Conservation (phyloP, 2,888 invertebrate species). For the Amphipyra berbera region DNA sequence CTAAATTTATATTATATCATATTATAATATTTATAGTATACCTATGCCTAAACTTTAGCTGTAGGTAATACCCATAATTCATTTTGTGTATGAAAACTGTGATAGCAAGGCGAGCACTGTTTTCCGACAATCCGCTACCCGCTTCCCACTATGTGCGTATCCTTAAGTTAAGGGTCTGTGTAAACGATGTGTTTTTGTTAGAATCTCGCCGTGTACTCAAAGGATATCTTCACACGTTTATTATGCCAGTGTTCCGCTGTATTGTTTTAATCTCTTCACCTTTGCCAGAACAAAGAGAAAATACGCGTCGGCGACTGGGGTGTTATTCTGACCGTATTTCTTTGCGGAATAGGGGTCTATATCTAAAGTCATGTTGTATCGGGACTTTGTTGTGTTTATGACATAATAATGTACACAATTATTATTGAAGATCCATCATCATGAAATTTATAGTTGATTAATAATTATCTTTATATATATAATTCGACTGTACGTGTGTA, state of each 20-base stretch:
- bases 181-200: constrained; percentile 35
- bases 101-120: no score
- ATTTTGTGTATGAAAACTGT: no score
- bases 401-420: constrained; percentile 2
- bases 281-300: constrained; percentile 39
- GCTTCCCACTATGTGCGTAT: no score
- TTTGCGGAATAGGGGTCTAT: constrained; percentile 15
- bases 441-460: no score
- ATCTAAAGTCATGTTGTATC: constrained; percentile 12
- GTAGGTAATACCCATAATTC: no score
- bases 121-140: no score
- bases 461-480: no score
- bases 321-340: constrained; percentile 27
- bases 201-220: constrained; percentile 36
- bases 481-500: no score
- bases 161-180: background rate
- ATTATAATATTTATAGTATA: no score
- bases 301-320: background rate
- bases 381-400: constrained; percentile 5
- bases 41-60: no score
- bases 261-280: constrained; percentile 44
- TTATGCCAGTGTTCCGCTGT: constrained; percentile 38
- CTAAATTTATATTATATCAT: no score
- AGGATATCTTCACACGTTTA: constrained; percentile 38
- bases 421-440: background rate